phyloP scores from a whole-genome alignment of 2,888 invertebrate genomes.

The Scaptodrosophila latifasciaeformis region DNA sequence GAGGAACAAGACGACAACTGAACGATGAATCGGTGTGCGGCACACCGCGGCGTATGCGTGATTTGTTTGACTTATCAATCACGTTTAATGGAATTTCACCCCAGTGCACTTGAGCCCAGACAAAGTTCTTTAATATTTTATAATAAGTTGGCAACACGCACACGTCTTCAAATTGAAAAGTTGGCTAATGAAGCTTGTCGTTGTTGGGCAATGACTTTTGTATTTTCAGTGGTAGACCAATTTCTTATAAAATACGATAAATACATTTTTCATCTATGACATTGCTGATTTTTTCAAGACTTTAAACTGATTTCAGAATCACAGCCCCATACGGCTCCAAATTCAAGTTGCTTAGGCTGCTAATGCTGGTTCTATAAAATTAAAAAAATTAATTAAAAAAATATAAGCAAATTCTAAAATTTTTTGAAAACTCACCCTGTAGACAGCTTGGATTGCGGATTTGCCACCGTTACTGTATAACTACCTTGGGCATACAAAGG shows the following conservation, averaged over 20 bases:
- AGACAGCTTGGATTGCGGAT: constrained; percentile 51
- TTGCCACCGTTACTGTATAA: constrained; percentile 55
- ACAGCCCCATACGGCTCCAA: constrained; percentile 68
- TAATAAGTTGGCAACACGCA: constrained; percentile 40
- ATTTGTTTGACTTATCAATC: constrained; percentile 71
- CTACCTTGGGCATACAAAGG: constrained; percentile 41
- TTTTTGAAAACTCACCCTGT: constrained; percentile 55
- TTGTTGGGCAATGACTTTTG: constrained; percentile 36
- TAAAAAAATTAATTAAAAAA: constrained; percentile 1
- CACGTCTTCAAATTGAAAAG: constrained; percentile 58
- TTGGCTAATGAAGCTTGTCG: constrained; percentile 35
- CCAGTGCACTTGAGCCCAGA: constrained; percentile 39
- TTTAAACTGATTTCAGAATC: constrained; percentile 64
- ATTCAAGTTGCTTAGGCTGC: constrained; percentile 38
- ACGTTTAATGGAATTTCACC: constrained; percentile 61
- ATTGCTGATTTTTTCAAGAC: background rate
- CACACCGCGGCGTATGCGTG: constrained; percentile 50
- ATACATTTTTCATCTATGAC: constrained; percentile 2
- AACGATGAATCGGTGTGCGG: background rate
- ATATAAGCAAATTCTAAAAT: constrained; percentile 9
- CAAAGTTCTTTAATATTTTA: constrained; percentile 59
- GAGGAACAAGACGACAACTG: background rate
- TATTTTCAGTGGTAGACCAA: background rate
- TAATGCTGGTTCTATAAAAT: constrained; percentile 38
- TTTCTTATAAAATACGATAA: constrained; percentile 27